phyloP scores from a whole-genome alignment of 2,888 invertebrate genomes.

The Minunthozetes semirufus region DNA sequence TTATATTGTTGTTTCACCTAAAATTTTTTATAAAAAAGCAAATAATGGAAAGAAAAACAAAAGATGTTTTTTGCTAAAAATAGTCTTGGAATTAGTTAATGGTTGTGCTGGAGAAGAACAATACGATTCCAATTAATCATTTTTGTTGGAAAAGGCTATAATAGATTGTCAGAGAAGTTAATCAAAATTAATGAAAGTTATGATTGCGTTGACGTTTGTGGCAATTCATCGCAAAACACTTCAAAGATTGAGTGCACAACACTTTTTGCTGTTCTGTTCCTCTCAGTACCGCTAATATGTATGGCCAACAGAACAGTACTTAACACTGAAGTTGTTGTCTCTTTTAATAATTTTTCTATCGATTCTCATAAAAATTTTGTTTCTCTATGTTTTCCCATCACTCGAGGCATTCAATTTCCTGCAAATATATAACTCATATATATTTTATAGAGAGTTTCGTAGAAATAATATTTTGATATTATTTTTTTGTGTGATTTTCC shows the following conservation, averaged over 20 bases:
- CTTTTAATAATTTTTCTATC: not conserved
- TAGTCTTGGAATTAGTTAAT: not conserved
- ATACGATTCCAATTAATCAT: not conserved
- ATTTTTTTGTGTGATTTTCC: not conserved
- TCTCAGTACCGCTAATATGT: too few species aligned
- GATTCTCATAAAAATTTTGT: not conserved
- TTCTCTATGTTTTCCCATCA: not conserved
- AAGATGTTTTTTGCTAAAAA: not conserved
- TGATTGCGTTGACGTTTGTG: slow-evolving; percentile 25
- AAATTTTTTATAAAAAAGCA: too few species aligned
- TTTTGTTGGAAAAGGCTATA: slow-evolving; percentile 1
- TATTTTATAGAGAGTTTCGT: not conserved
- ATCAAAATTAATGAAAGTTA: slow-evolving; percentile 30
- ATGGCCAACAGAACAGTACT: not conserved
- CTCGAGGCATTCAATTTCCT: slow-evolving; percentile 4
- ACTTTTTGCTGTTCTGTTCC: not conserved
- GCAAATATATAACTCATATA: not conserved
- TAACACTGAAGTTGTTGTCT: not conserved
- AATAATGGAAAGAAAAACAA: not conserved
- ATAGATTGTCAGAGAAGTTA: slow-evolving; percentile 11
- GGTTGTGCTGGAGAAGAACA: not conserved
- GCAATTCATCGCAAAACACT: slow-evolving; percentile 7
- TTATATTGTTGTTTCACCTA: too few species aligned
- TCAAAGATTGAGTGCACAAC: not conserved
- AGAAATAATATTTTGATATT: not conserved